Evolutionary conservation across 1,140 invertebrate genomes (phyloP), one percentile per base, ranked within the genome.

Genomic region (Leptinotarsa lineolata): DNA sequence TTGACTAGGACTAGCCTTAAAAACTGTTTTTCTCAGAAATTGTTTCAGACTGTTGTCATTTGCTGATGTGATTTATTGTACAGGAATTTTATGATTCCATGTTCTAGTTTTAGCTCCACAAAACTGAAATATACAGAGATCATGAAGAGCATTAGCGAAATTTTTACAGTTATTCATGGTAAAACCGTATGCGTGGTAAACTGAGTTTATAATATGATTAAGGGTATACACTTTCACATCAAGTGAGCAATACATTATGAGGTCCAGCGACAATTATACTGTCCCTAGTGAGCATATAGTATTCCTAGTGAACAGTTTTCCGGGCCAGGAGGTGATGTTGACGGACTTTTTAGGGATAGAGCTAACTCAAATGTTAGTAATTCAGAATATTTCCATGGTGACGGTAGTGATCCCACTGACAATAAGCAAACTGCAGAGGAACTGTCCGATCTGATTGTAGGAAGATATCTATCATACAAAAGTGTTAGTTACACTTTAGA

Each of bases 401-500:
- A 95, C 79, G 93, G 93, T 2, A 94, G 92, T 80, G 93, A 95
- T 83, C 93, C 93, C 3, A 92, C 92, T 1, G 92, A 93, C 78
- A 90, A 89, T 60, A 90, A 91, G 78, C 92, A 92, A n/a, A 87
- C 88, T 18, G 93, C 93, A 18, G 92, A 92, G 77, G 93, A 95
- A 83, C 83, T 94, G 4, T 93, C 92, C 11, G 92, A 94, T 81
- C 82, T 95, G 22, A 95, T 95, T 68, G 93, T 94, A 2, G 92
- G 92, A 0, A 85, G 92, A 18, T 94, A 94, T 85, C 94, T 93
- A 5, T 91, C 90, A 58, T 87, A 90, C 45, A 92, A 94, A 76
- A 94, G 92, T 0, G 92, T 95, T 22, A 93, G 93, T 78, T 90
- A 91, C 61, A 94, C 92, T 0, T 88, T 95, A 80, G 93, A 95